These are phyloP conservation scores for Boloria selene DNA, from an alignment of 2,888 invertebrate genomes.

Conservation along the genomic window DNA sequence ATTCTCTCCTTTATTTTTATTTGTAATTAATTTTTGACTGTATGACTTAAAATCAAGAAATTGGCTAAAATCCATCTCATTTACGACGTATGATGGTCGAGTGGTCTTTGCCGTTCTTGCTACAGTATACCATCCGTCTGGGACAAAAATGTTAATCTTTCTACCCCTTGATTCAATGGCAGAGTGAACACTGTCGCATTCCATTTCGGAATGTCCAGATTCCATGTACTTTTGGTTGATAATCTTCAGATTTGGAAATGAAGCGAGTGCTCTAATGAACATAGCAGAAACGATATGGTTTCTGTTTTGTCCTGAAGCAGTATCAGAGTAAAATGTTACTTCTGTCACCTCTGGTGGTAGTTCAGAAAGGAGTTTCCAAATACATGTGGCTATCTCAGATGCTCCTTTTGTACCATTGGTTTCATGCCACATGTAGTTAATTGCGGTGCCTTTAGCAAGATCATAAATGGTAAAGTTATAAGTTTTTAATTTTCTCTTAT, in stretches of 20 bases:
- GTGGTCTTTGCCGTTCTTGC: conserved; percentile 1
- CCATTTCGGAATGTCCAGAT: no score
- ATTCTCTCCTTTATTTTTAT: background rate
- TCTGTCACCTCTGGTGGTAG: background rate
- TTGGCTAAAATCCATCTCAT: background rate
- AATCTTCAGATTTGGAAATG: background rate
- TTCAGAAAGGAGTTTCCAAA: background rate
- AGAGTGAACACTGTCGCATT: no score
- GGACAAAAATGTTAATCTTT: conserved; percentile 9
- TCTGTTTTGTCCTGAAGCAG: background rate
- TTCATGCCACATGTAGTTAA: no score
- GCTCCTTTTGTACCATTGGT: no score
- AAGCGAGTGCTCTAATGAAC: background rate
- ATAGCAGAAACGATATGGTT: background rate
- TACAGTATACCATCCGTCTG: conserved; percentile 9
- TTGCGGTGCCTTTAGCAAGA: no score
- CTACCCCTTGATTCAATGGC: background rate
- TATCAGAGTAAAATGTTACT: background rate
- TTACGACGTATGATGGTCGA: background rate
- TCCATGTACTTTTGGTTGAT: background rate
- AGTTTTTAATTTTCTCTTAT: no score
- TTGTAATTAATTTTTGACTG: background rate
- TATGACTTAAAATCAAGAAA: no score
- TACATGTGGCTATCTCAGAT: no score
- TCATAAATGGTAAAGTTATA: no score